Evolutionary conservation across 1,140 invertebrate genomes (phyloP).

Genomic region (Drosophila pruinosa): DNA sequence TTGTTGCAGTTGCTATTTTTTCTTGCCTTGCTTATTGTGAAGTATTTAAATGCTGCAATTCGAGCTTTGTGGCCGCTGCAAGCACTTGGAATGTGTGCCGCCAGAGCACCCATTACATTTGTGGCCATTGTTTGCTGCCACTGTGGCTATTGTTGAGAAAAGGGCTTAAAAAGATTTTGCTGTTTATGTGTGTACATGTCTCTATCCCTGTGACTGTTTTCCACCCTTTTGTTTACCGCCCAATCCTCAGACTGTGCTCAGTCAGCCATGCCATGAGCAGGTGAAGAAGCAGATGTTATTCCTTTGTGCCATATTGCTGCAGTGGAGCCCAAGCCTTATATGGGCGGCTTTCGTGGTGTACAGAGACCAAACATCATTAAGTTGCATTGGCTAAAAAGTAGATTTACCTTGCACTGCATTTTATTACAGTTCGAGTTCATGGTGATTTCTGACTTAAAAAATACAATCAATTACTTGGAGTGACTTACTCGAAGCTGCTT

Average conservation of each 20-base stretch:
- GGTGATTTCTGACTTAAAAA: neutral
- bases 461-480: neutral
- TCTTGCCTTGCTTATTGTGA: constrained; percentile 53
- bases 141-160: constrained; percentile 66
- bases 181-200: constrained; percentile 17
- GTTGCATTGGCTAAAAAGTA: neutral
- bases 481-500: neutral
- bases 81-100: constrained; percentile 56
- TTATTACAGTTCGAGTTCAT: neutral
- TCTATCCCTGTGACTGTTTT: neutral
- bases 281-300: neutral
- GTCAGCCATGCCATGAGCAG: neutral
- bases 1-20: constrained; percentile 10
- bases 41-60: constrained; percentile 77
- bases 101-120: constrained; percentile 60
- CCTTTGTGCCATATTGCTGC: neutral
- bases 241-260: neutral
- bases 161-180: constrained; percentile 55
- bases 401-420: neutral
- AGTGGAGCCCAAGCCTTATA: too few relatives aligned
- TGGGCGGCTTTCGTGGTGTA: neutral
- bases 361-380: neutral
- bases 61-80: constrained; percentile 44
- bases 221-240: neutral
- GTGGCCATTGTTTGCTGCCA: constrained; percentile 66